Conservation (phyloP, 2,113 vertebrate genomes). For the Aplodontia rufa region DNA sequence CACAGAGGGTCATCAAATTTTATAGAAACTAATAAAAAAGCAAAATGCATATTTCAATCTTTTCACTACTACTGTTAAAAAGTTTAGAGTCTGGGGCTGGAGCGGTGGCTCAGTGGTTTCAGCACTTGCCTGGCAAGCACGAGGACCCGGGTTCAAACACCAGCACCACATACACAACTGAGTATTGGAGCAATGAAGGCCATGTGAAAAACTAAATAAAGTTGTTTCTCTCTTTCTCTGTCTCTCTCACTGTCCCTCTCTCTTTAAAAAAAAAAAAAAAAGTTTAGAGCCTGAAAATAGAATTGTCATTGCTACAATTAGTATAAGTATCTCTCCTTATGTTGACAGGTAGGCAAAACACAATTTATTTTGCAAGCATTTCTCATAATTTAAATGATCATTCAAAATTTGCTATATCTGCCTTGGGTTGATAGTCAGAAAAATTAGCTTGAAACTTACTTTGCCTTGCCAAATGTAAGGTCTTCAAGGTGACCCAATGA, state of each 20-base stretch:
- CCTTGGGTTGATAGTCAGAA: slow-evolving; percentile 37
- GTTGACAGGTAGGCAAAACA: slow-evolving; percentile 49
- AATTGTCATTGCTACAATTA: slow-evolving; percentile 35
- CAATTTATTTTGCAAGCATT: slow-evolving; percentile 35
- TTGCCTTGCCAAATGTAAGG: not conserved
- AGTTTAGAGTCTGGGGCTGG: not conserved
- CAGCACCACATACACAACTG: too few species aligned
- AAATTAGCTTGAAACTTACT: slow-evolving; percentile 16
- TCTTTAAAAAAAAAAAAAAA: too few species aligned
- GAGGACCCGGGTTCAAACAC: too few species aligned
- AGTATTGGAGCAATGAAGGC: too few species aligned
- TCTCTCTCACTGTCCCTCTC: too few species aligned
- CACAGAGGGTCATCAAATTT: not conserved
- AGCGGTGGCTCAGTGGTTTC: too few species aligned
- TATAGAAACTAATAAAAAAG: slow-evolving; percentile 34
- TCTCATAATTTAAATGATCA: slow-evolving; percentile 56
- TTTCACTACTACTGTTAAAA: slow-evolving; percentile 22
- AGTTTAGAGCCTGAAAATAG: slow-evolving; percentile 2
- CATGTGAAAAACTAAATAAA: too few species aligned
- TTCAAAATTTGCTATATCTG: slow-evolving; percentile 11
- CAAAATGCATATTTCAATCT: not conserved
- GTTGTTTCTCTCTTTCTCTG: too few species aligned
- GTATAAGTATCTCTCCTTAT: not conserved
- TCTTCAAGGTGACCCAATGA: slow-evolving; percentile 17
- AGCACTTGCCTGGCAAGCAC: too few species aligned